Base-by-base conservation (phyloP, 2,888 invertebrate genomes). In the Philhelius pedissequus region DNA sequence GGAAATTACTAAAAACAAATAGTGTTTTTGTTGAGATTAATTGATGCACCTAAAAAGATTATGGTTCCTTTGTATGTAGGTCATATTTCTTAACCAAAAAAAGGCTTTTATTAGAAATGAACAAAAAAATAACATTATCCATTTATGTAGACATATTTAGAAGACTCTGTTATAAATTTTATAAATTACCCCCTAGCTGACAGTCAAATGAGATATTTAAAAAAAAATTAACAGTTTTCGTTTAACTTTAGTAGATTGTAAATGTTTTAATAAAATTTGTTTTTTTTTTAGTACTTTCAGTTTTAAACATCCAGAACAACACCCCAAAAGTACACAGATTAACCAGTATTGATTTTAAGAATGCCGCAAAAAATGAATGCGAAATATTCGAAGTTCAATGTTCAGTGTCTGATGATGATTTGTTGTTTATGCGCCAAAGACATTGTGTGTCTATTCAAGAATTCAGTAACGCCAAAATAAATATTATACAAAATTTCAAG, bases 301-400 rank as follows among this genome's bases (percentile, higher is more conserved):
- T 2, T 13, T 60, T 70, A 3, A 50, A 32, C 13, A n/a, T 54
- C 3, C n/a, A 48, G 1, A 2, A 71, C n/a, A 35, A 25, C 20
- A 1, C 4, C 7, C 71, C 60, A 1, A 54, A 48, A 6, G 2
- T 75, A 0, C 32, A 52, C 1, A 25, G 7, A 15, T 25, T 80
- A 15, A 32, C 25, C 38, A 56, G 11, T 4, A 0, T 62, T 8
- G 38, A 68, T 4, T 35, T 86, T 13, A 30, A 15, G 1, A 43
- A 27, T 13, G 8, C 1, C 1, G 20, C 2, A 3, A 60, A 48
- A 0, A 43, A 35, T 4, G 70, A 62, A n/a, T 52, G 38, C 80
- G 91, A 91, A 86, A 87, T 91, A 50, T 90, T 91, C 62, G 88
- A 91, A 83, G 62, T 91, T 3, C 30, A 84, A 27, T 87, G 88